These are phyloP conservation scores for Littorina saxatilis DNA, from an alignment of 1,140 invertebrate genomes.

Conservation along the genomic window DNA sequence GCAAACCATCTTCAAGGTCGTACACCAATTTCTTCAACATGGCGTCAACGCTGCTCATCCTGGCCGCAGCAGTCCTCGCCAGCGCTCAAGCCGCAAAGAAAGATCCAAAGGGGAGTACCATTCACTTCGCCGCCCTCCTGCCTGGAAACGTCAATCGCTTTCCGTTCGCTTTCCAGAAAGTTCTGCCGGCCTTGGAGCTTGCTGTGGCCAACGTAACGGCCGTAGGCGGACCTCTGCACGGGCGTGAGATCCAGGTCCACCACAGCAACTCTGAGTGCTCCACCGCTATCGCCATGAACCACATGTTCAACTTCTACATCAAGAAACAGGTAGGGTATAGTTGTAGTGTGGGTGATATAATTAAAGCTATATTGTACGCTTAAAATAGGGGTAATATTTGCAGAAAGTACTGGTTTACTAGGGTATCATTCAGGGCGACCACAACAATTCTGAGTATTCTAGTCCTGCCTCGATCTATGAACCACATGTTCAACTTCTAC, in stretches of 20 bases:
- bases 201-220: constrained; percentile 54
- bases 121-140: constrained; percentile 54
- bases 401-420: background rate
- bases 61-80: no score
- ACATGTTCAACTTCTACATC: constrained; percentile 65
- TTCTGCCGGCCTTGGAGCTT: constrained; percentile 55
- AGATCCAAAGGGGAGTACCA: background rate
- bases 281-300: constrained; percentile 57
- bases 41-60: no score
- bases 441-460: background rate
- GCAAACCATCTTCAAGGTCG: no score
- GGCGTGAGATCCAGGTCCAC: constrained; percentile 51
- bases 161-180: constrained; percentile 55
- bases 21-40: no score
- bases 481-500: no score
- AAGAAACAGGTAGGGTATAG: constrained; percentile 76
- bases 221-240: constrained; percentile 26
- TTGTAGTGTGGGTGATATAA: background rate
- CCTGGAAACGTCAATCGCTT: constrained; percentile 43
- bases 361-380: background rate
- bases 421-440: background rate
- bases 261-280: constrained; percentile 62
- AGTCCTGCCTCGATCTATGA: no score
- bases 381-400: background rate
- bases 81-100: no score